Base-by-base conservation (phyloP, 2,888 invertebrate genomes). In the Galerucella pusilla region DNA sequence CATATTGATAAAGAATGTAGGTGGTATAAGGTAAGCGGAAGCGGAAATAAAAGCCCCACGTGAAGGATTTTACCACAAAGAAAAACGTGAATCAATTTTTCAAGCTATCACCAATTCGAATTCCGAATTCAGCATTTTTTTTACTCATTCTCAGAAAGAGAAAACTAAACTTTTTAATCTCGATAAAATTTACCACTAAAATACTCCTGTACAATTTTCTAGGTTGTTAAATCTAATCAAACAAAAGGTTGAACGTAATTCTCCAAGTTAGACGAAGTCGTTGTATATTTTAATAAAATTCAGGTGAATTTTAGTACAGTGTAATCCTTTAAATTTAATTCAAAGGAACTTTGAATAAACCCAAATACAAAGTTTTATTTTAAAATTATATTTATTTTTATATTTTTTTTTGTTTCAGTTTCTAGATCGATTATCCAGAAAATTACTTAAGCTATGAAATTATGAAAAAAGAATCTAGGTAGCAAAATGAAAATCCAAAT, bases 321-420 rank as follows among this genome's bases (percentile, higher is more conserved):
- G 54, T 54, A 14, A 54, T n/a, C 54, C n/a, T 52, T 52, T 4
- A 14, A 52, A 5, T 16, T n/a, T 52, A 7, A 2, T 52, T 52
- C 54, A 16, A 16, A 54, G 5, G 54, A 14, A 11, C 4, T 49
- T 49, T 49, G 11, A 12, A 49, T 49, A 49, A n/a, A 54, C 54
- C n/a, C 54, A 54, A 16, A 54, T 54, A 54, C 54, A 54, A 54
- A 54, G 2, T 61, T 61, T 25, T 11, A 14, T 28, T 61, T 61
- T 35, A 4, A 5, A 35, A n/a, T 45, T 64, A 20, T 45, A 16
- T 11, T 42, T 42, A 42, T 45, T 45, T 14, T 14, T 45, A 10
- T 64, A 2, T 61, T 64, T 45, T n/a, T 16, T 42, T 64, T 64
- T 64, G 45, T 64, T 64, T 64, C 45, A 64, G 64, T 35, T 64